Evolutionary conservation across 1,140 invertebrate genomes (phyloP), one percentile per base, ranked within the genome.

Genomic region (Drosophila micromelanica): DNA sequence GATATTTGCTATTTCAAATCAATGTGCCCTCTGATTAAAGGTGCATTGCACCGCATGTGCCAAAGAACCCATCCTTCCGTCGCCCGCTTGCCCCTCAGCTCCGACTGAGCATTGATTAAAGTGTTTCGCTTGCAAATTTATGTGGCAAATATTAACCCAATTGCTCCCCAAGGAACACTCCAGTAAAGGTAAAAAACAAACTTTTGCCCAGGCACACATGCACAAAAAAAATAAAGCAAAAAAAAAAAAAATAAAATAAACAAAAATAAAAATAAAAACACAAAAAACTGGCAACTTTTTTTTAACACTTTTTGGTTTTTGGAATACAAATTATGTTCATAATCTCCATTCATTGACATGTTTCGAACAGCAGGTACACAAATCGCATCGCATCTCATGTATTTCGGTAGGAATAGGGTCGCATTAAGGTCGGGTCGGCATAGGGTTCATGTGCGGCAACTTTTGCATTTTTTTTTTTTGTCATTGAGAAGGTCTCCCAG

Each of bases 261-360:
- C n/a, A n/a, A n/a, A n/a, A n/a, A n/a, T n/a, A n/a, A n/a, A 61
- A 73, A 75, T 46, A 59, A 45, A 30, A 64, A 38, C 12, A 23
- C 20, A 62, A 65, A 80, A 71, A 72, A 76, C 38, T 51, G 62
- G 60, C 64, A 89, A 89, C 84, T 89, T 89, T 80, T 89, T 80
- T 87, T 89, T 74, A 87, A 84, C 84, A 89, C 76, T 89, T 87
- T 81, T 87, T 84, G 84, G 79, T 84, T 89, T 87, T 87, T 84
- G 85, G 84, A 84, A 87, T 87, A 87, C 84, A 87, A 89, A 87
- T 89, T 87, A 84, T 87, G 84, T 80, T 84, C 76, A 84, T 87
- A 87, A 87, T 87, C 84, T 87, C 85, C 86, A 87, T 87, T 89
- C 89, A 87, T 87, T 87, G 84, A 87, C 61, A 76, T 76, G 55